phyloP scores from a whole-genome alignment of 2,113 vertebrate genomes.

The Pristiophorus japonicus region DNA sequence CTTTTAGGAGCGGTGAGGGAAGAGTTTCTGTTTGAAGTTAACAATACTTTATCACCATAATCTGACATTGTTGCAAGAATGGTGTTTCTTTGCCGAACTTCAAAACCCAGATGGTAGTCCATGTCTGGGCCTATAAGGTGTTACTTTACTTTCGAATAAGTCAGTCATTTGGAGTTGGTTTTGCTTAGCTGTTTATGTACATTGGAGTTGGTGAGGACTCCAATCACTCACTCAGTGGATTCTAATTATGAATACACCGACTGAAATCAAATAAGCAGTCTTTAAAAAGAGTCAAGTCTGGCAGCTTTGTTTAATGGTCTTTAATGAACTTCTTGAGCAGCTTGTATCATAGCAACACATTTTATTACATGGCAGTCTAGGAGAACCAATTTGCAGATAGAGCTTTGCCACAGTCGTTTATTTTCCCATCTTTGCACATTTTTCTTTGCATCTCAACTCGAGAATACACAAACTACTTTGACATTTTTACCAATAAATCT shows the following conservation, averaged over 20 bases:
- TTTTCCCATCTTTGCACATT: constrained; percentile 44
- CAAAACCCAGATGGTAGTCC: neutral
- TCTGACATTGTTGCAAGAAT: neutral
- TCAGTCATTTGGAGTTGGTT: neutral
- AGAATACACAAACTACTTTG: neutral
- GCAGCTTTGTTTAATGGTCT: constrained; percentile 61
- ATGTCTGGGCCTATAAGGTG: neutral
- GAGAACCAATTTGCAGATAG: constrained; percentile 58
- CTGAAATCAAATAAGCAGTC: constrained; percentile 52
- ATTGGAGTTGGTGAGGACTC: constrained; percentile 50
- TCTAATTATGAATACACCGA: constrained; percentile 59
- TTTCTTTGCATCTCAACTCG: neutral
- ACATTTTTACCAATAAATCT: neutral
- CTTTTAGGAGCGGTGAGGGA: neutral
- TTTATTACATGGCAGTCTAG: constrained; percentile 60
- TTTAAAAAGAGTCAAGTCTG: constrained; percentile 56
- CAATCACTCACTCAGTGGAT: constrained; percentile 45
- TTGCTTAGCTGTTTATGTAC: neutral
- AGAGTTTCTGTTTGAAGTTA: neutral
- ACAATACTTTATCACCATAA: neutral
- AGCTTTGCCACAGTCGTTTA: constrained; percentile 55
- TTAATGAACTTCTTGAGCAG: constrained; percentile 76
- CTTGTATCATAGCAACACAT: constrained; percentile 76
- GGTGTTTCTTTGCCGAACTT: neutral
- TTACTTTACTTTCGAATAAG: neutral